Base-by-base conservation (phyloP, 2,888 invertebrate genomes). In the Drosophila subsilvestris region DNA sequence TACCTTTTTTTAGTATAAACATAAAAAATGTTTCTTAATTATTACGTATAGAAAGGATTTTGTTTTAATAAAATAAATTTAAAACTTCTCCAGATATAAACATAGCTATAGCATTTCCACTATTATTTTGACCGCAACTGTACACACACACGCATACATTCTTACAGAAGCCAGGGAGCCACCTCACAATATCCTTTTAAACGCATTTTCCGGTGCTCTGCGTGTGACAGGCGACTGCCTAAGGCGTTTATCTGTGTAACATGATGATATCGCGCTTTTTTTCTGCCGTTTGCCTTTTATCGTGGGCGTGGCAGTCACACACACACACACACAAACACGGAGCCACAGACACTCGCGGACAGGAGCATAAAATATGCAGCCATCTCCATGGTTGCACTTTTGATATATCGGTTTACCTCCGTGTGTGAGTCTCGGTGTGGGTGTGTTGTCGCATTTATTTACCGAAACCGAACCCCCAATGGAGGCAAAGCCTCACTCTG, bases 191-290 rank as follows among this genome's bases (percentile, higher is more conserved):
- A 48, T 50, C 54, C 45, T 48, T 47, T 44, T 72, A 70, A 78
- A 67, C 65, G 79, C 79, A 82, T 69, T 75, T 84, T 71, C 72
- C 63, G 73, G 65, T 80, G 42, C 72, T 57, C 79, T 81, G 81
- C 77, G 57, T 66, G 86, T 81, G 81, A 81, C 81, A 81, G 77
- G 70, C 71, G 71, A 47, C 65, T 73, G 82, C 89, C 89, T 79
- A 76, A 83, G 82, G 82, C 82, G 82, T 87, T 83, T 83, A 89
- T 83, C 88, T 85, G 76, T 74, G 76, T 78, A 85, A 85, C 74
- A 80, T 72, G 87, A 85, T 87, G 86, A 81, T 78, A 85, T 61
- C 60, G 59, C 59, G 14, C 37, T 37, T 37, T 37, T 37, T 62
- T 48, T 51, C 42, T 65, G 49, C 55, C 51, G 22, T 37, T 51